Conservation (phyloP, 53 echinoderm and acorn worm genomes). For the Pentamera pediparva region DNA sequence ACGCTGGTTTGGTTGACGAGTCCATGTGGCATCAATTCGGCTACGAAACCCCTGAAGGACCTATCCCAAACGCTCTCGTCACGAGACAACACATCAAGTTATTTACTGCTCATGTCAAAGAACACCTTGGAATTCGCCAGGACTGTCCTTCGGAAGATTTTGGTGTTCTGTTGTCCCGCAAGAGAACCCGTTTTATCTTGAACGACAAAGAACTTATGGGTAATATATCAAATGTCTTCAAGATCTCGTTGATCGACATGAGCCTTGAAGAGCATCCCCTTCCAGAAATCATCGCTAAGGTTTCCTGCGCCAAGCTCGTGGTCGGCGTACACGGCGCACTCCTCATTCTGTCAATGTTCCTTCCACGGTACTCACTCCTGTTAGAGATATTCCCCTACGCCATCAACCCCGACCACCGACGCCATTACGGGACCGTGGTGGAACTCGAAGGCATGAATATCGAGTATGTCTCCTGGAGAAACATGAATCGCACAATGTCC, state of each 20-base stretch:
- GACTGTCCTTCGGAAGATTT: neutral
- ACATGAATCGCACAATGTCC: conserved; percentile 39
- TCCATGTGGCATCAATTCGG: conserved; percentile 96
- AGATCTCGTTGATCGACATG: conserved; percentile 43
- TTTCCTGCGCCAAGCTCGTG: conserved; percentile 57
- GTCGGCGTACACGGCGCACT: conserved; percentile 83
- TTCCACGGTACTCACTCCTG: conserved; percentile 45
- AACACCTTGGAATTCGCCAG: conserved; percentile 7
- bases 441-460: conserved; percentile 57
- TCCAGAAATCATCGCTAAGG: conserved; percentile 34
- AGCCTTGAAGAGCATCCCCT: conserved; percentile 52
- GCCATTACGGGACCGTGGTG: conserved; percentile 71
- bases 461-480: conserved; percentile 66
- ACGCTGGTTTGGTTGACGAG: conserved; percentile 55
- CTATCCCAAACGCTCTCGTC: conserved; percentile 34
- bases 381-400: conserved; percentile 79
- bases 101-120: conserved; percentile 46
- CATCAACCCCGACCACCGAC: conserved; percentile 76
- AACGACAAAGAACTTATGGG: conserved; percentile 60
- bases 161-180: conserved; percentile 46
- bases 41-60: conserved; percentile 69
- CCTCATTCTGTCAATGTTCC: conserved; percentile 65
- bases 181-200: conserved; percentile 62
- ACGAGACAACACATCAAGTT: conserved; percentile 42
- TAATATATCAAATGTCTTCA: conserved; percentile 36